Base-by-base conservation (phyloP, 2,888 invertebrate genomes). In the Spatulosminthurus flaviceps region DNA sequence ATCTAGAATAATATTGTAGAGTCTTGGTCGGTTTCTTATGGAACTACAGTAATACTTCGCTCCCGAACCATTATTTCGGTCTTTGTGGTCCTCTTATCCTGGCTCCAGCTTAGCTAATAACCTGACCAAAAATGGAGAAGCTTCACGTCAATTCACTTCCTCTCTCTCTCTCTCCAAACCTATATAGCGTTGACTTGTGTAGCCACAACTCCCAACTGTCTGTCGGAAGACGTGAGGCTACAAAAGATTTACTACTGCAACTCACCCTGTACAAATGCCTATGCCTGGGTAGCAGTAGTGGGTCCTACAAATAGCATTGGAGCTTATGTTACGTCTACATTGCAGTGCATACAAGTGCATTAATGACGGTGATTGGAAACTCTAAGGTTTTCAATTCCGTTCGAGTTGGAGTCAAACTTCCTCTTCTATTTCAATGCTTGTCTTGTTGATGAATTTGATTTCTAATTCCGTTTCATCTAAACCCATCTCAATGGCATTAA, bases 61-160 rank as follows among this genome's bases (percentile, higher is more conserved):
- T n/a, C 51, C 51, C 51, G 69, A 34, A 34, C 69, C 29, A 29
- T 29, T 29, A 69, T 51, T 69, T 69, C 78, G 42, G 61, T 41
- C 51, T 51, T 51, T 51, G 51, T 51, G 51, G 51, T 51, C 51
- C 51, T 51, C 51, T 51, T 28, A 42, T 67, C 61, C 70, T 70
- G 81, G 78, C 81, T 79, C 80, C 80, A 75, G 71, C 66, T 66
- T 51, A 66, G 77, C 73, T 81, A 82, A 83, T 82, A 83, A 83
- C 81, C 80, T 81, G 81, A 79, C 83, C 82, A 81, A 80, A 81
- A 81, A 80, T 82, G 82, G 81, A 80, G 16, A 81, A 80, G 78
- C 74, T 67, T 78, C 76, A 64, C 79, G 78, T 79, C 79, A 74
- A 61, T 74, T 34, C 61, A 74, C 74, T 77, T 77, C 77, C 77